Base-by-base conservation (phyloP, 2,888 invertebrate genomes). In the Chrysolina oricalcia region DNA sequence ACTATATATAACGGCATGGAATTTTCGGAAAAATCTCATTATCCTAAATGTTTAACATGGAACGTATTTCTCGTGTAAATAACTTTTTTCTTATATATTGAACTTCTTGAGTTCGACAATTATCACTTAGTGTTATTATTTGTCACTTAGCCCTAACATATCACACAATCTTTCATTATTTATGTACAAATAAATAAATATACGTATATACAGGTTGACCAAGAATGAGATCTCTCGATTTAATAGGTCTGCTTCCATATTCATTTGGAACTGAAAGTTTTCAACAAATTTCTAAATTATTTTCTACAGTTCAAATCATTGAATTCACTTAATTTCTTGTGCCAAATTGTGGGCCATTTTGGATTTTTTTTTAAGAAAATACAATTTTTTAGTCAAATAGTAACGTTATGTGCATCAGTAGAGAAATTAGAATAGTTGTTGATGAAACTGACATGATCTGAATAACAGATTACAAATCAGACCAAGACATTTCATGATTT, bases 31-130 rank as follows among this genome's bases (percentile, higher is more conserved):
- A 70, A 76, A 27, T 77, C 82, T 83, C 80, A 81, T 81, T 82
- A 81, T 82, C 82, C 82, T 85, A 81, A 83, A 85, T 83, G 82
- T 83, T 81, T 83, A 85, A 86, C 85, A 86, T 86, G 86, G 85
- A 86, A 86, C 85, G 85, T 85, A 72, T 74, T 75, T 72, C 65
- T 73, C 75, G 73, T 77, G 69, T 87, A 87, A 87, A 87, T 87
- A 87, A 85, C 85, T 84, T 85, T 85, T 83, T 78, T 13, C 21
- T 66, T 17, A 40, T 21, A 68, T 80, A 75, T 50, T 43, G 76
- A 73, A 76, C 74, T 75, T 72, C 73, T 78, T 40, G 67, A 67
- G 43, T 76, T 83, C 81, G 81, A 84, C 83, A 86, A 83, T 84
- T 86, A 86, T 85, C 84, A 85, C 78, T 78, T 67, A 75, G 70